These are phyloP conservation scores for Nymphalis io DNA, from an alignment of 1,140 invertebrate species.

Conservation along the genomic window DNA sequence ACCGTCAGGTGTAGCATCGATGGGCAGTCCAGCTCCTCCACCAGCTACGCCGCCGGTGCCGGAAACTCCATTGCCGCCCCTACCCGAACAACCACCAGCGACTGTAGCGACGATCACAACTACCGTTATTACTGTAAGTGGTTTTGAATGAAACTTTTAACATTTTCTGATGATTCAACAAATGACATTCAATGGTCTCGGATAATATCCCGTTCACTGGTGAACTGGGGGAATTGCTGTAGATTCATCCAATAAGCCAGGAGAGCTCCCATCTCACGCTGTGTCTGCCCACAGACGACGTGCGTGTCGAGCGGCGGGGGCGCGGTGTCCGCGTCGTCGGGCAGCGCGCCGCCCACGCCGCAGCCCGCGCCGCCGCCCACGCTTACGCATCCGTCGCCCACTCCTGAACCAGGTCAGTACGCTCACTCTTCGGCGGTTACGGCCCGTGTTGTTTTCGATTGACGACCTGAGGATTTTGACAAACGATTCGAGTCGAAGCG, in stretches of 20 bases:
- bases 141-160: neutral
- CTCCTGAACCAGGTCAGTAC: conserved; percentile 66
- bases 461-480: neutral
- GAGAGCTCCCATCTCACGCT: no score
- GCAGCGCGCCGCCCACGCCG: conserved; percentile 58
- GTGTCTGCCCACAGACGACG: conserved; percentile 29
- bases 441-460: neutral
- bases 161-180: neutral
- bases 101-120: conserved; percentile 35
- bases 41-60: conserved; percentile 18
- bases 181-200: no score
- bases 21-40: conserved; percentile 28
- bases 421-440: neutral
- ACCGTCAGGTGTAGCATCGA: conserved; percentile 23
- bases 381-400: conserved; percentile 60
- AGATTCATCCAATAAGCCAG: no score
- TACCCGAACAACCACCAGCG: conserved; percentile 38
- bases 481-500: neutral
- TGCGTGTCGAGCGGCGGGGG: conserved; percentile 29
- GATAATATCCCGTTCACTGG: no score
- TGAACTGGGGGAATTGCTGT: no score
- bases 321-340: conserved; percentile 35
- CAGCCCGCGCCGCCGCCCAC: conserved; percentile 60
- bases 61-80: conserved; percentile 33
- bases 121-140: conserved; percentile 38